A percentile compares a stretch with the other conserved stretches of the same genome.
These are phyloP conservation scores for Chaetura pelagica DNA, from an alignment of 2,113 vertebrate species.

Conservation along the genomic window DNA sequence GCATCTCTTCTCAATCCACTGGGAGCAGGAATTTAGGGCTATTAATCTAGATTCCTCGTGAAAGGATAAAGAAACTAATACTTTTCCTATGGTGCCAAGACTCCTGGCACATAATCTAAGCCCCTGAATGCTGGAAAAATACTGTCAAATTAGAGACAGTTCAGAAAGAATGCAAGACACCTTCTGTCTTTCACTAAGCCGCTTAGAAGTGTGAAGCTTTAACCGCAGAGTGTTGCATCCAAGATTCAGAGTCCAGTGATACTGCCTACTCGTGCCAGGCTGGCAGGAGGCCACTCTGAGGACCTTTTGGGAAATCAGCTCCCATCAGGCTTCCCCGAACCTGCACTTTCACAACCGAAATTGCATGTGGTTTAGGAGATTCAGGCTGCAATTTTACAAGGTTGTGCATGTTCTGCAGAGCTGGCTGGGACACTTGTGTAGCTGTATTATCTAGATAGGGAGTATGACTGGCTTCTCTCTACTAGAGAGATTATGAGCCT, in stretches of 20 bases:
- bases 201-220: slow-evolving; percentile 22
- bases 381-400: background rate
- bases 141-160: background rate
- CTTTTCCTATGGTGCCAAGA: background rate
- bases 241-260: background rate
- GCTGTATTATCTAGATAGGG: background rate
- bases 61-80: background rate
- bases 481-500: background rate
- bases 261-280: background rate
- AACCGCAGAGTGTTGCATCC: background rate
- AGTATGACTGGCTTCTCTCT: background rate
- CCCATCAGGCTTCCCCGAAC: background rate
- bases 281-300: background rate
- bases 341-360: background rate
- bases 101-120: background rate
- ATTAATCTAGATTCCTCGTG: background rate
- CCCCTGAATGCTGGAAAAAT: background rate
- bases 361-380: background rate
- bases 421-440: background rate
- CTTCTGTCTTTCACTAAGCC: background rate
- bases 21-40: background rate
- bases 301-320: background rate
- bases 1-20: background rate
- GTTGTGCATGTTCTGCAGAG: background rate
- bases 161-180: background rate